Conservation (phyloP, 2,113 vertebrate species). For the Tupaia tana region DNA sequence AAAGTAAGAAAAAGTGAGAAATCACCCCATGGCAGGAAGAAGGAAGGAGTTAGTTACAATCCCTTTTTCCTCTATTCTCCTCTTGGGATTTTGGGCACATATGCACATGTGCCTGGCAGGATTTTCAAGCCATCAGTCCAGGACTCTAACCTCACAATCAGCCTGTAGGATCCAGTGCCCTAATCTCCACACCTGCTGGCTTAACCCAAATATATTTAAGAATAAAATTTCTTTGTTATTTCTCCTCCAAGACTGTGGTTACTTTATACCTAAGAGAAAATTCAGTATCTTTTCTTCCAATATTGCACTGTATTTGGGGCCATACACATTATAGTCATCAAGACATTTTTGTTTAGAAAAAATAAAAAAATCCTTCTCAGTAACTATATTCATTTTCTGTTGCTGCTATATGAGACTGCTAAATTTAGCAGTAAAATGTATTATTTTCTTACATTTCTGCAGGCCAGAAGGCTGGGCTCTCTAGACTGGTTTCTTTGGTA, state of each 20-base stretch:
- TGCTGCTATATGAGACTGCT: not conserved
- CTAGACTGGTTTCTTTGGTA: not conserved
- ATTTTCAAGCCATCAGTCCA: too few relatives aligned
- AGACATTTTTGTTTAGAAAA: not conserved
- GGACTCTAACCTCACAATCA: too few relatives aligned
- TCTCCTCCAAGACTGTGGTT: not conserved
- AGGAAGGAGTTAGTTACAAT: too few relatives aligned
- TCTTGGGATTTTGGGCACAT: too few relatives aligned
- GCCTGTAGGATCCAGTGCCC: too few relatives aligned
- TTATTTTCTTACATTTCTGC: not conserved
- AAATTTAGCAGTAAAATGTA: not conserved
- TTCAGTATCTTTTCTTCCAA: not conserved
- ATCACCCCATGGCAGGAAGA: too few relatives aligned
- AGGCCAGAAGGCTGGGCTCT: not conserved
- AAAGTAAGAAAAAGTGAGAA: too few relatives aligned
- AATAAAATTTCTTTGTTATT: conserved; percentile 8
- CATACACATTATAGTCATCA: conserved; percentile 12
- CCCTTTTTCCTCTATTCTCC: too few relatives aligned
- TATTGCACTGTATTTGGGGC: not conserved
- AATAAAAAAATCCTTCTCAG: not conserved
- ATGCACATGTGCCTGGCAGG: too few relatives aligned
- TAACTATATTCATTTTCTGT: not conserved
- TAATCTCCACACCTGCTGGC: too few relatives aligned
- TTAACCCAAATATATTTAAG: not conserved
- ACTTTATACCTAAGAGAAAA: conserved; percentile 25